Conservation (phyloP, 2,797 vertebrate genomes). For the Peromyscus attwateri region DNA sequence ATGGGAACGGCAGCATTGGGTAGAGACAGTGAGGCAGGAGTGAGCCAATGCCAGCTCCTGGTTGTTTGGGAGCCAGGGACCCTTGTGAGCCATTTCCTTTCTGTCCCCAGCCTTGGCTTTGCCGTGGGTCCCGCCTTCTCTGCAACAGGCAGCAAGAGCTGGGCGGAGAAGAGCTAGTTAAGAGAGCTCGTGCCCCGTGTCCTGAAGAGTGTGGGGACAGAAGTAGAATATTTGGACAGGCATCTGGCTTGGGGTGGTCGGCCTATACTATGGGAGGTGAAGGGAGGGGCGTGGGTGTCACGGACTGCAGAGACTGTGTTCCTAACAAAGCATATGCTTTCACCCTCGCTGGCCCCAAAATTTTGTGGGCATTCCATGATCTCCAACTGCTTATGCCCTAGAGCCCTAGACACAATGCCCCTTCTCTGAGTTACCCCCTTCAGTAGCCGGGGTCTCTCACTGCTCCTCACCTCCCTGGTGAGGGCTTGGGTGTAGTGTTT, state of each 20-base stretch:
- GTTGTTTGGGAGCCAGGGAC: fast-evolving
- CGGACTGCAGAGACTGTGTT: background rate
- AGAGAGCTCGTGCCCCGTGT: background rate
- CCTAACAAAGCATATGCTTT: too few relatives aligned
- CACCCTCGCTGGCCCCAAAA: too few relatives aligned
- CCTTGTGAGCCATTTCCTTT: background rate
- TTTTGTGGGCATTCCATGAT: fast-evolving
- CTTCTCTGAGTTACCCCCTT: background rate
- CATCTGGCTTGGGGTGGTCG: fast-evolving
- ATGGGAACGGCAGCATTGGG: fast-evolving
- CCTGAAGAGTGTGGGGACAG: fast-evolving
- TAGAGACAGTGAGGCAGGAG: background rate
- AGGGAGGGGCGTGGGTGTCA: too few relatives aligned
- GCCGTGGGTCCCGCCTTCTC: background rate
- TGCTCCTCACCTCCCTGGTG: too few relatives aligned
- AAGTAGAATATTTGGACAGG: background rate
- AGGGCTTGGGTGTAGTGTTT: background rate
- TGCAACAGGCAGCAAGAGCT: background rate
- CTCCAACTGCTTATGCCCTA: background rate
- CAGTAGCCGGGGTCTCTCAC: background rate
- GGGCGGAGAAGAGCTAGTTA: background rate
- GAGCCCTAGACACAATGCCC: background rate
- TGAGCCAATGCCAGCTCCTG: fast-evolving
- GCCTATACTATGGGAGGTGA: fast-evolving
- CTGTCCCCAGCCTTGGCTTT: background rate